Evolutionary conservation across 2,888 invertebrate genomes (phyloP), one percentile per base, ranked within the genome.

Genomic region (Ormia ochracea): DNA sequence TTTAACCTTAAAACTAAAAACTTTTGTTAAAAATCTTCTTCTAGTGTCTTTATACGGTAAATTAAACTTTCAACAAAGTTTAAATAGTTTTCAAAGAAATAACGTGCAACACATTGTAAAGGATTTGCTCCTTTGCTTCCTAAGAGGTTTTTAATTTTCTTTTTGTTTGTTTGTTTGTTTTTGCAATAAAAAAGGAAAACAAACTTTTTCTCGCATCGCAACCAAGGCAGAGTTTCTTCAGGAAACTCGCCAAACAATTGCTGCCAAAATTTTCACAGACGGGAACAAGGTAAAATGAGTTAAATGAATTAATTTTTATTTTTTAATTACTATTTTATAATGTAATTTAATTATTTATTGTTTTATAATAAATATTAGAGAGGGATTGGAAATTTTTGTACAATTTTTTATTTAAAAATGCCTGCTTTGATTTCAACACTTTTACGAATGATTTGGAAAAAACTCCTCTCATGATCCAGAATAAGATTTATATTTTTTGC

Each of bases 211-310:
- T 78, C 66, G 78, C 43, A 75, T 59, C 80, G 69, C 54, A 59
- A 78, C 61, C 43, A 48, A 43, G 75, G 84, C 81, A 83, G 85
- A 85, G 85, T 84, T 85, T 84, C 84, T 82, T 66, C 61, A 72
- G 59, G 83, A 83, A 85, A 84, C 85, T 85, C 86, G 84, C 84
- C 86, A 84, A 86, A 85, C 83, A 86, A 86, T 86, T 85, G 83
- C 85, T 85, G 86, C 84, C 90, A 90, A 88, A 85, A 90, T 90
- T 90, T 90, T 90, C 86, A 90, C 90, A 84, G 90, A 90, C 89
- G 90, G 89, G 82, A 90, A 90, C 85, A 90, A 90, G 90, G 90
- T 90, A 87, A 87, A n/a, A 83, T 31, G 41, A 59, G 41, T 14
- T 33, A 7, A 33, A 19, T 28, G 12, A 59, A 21, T 41, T 21